Evolutionary conservation across 2,113 vertebrate genomes (phyloP).

Genomic region (Erythrolamprus reginae): DNA sequence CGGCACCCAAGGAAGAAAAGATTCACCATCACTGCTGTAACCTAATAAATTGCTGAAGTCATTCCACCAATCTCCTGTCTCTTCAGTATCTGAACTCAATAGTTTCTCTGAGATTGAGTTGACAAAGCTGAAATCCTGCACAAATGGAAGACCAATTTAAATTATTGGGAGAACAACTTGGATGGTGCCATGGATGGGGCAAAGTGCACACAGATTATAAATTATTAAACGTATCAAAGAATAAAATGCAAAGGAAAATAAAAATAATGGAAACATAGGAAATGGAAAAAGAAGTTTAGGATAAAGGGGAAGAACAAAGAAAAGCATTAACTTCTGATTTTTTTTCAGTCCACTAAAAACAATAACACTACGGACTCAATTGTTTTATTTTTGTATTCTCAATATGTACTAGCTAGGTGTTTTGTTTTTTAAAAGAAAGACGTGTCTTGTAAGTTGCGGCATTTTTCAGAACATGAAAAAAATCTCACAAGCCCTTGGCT

Average conservation of each 20-base stretch:
- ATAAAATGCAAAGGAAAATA: background rate
- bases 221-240: background rate
- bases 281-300: background rate
- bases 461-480: slow-evolving; percentile 37
- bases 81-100: too few species aligned
- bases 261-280: background rate
- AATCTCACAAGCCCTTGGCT: background rate
- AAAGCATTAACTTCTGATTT: background rate
- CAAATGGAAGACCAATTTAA: slow-evolving; percentile 66
- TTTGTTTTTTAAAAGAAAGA: slow-evolving; percentile 33
- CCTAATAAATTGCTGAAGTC: too few species aligned
- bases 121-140: slow-evolving; percentile 70
- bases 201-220: slow-evolving; percentile 46
- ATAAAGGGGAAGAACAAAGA: background rate
- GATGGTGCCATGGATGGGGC: slow-evolving; percentile 50
- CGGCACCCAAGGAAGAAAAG: too few species aligned
- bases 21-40: too few species aligned
- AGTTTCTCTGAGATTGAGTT: slow-evolving; percentile 68
- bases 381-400: background rate
- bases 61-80: too few species aligned
- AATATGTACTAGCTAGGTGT: background rate
- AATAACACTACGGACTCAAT: background rate
- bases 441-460: slow-evolving; percentile 31
- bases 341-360: background rate
- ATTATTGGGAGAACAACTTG: slow-evolving; percentile 65